Percentiles rank a stretch among this genome's conserved stretches.
Conservation (phyloP, 2,113 vertebrate genomes). For the Cryptomyrus ogoouensis region DNA sequence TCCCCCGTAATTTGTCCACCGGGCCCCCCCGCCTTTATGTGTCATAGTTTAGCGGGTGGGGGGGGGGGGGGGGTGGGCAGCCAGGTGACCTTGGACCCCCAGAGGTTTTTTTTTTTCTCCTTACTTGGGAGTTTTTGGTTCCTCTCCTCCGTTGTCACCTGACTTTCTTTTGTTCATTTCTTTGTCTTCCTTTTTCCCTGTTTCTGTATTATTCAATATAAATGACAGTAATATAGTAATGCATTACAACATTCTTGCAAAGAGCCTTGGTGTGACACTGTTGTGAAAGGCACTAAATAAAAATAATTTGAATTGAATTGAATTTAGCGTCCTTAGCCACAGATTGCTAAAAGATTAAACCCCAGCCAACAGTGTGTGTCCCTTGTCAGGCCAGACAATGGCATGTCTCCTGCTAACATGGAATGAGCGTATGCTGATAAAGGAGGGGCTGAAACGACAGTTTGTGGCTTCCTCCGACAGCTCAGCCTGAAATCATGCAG, state of each 20-base stretch:
- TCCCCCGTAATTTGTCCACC: too few species aligned
- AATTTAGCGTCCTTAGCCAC: background rate
- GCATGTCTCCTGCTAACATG: slow-evolving; percentile 40
- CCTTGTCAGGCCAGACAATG: slow-evolving; percentile 28
- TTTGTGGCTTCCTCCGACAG: slow-evolving; percentile 30
- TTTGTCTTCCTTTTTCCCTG: background rate
- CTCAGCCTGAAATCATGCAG: slow-evolving; percentile 27
- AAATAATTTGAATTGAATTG: background rate
- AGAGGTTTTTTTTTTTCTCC: background rate
- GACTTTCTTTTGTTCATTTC: background rate
- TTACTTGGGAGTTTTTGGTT: background rate
- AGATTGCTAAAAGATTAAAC: background rate
- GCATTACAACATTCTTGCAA: background rate
- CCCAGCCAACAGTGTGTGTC: slow-evolving; percentile 3
- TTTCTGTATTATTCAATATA: background rate
- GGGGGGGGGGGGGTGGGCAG: background rate
- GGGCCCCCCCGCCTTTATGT: too few species aligned
- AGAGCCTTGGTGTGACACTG: background rate
- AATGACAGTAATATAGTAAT: background rate
- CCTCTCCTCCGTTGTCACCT: background rate
- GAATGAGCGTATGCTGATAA: slow-evolving; percentile 19
- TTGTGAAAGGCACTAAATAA: background rate
- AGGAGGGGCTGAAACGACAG: slow-evolving; percentile 33
- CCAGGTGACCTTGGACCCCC: background rate
- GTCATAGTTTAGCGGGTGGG: too few species aligned